These are phyloP conservation scores for Anabacerthia variegaticeps DNA, from an alignment of 2,797 vertebrate species.

Conservation along the genomic window DNA sequence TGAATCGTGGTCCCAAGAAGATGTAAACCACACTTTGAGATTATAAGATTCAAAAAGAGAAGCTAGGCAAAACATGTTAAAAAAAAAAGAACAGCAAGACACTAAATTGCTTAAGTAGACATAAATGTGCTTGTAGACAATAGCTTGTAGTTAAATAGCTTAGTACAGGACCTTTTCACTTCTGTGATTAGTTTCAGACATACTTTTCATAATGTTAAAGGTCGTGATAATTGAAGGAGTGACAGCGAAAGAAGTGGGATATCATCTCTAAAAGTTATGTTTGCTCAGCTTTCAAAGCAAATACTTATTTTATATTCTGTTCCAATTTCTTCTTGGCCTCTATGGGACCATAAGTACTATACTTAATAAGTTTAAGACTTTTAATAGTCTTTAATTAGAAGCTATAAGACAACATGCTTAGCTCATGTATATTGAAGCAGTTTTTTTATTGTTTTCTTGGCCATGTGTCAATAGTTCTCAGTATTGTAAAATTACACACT, in stretches of 20 bases:
- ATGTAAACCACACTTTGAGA: not conserved
- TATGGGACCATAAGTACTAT: not conserved
- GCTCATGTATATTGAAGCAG: fast-evolving
- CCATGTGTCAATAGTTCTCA: not conserved
- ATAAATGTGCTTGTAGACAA: not conserved
- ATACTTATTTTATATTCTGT: not conserved
- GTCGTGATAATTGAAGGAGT: not conserved
- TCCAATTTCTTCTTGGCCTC: not conserved
- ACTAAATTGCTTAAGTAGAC: not conserved
- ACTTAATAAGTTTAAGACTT: not conserved
- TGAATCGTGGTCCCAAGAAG: not conserved
- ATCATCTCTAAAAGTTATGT: not conserved
- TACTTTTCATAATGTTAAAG: not conserved
- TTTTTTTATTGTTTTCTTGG: not conserved
- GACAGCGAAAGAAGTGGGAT: not conserved
- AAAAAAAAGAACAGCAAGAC: not conserved
- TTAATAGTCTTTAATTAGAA: not conserved
- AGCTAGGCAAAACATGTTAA: not conserved
- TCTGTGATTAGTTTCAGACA: not conserved
- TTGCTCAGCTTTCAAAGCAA: not conserved
- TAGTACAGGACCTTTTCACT: not conserved
- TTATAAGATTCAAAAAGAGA: not conserved
- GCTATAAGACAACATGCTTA: not conserved
- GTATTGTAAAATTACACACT: not conserved
- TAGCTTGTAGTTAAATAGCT: not conserved